Conservation (phyloP, 2,113 vertebrate genomes). For the Osmerus mordax region DNA sequence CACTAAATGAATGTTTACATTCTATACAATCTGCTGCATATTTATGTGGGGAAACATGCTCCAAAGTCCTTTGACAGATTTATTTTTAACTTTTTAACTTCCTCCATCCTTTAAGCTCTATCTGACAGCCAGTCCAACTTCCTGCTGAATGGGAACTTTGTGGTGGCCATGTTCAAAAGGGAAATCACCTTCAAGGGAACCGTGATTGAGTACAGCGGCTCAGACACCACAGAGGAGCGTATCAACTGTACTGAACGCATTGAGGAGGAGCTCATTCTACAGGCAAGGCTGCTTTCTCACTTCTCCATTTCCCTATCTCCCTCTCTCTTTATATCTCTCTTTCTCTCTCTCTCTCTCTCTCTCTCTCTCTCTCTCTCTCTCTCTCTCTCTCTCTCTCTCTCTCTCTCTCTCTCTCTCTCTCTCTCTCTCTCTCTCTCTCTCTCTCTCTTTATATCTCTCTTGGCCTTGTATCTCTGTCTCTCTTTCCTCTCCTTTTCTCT, state of each 20-base stretch:
- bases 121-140: slow-evolving; percentile 87
- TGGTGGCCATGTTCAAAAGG: slow-evolving; percentile 95
- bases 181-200: slow-evolving; percentile 86
- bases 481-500: background rate
- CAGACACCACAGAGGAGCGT: slow-evolving; percentile 85
- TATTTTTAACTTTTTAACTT: slow-evolving; percentile 33
- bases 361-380: background rate
- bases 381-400: background rate
- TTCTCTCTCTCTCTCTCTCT: background rate
- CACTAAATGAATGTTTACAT: slow-evolving; percentile 40
- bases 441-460: background rate
- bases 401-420: background rate
- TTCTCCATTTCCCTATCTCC: no score
- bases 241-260: slow-evolving; percentile 92
- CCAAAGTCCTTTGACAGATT: slow-evolving; percentile 6
- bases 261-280: slow-evolving; percentile 84
- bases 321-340: background rate
- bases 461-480: background rate
- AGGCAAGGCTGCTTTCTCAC: slow-evolving; percentile 67
- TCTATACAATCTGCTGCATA: no score
- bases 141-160: slow-evolving; percentile 94
- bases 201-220: slow-evolving; percentile 92
- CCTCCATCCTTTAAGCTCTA: slow-evolving; percentile 74
- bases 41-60: no score
- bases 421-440: background rate